Base-by-base conservation (phyloP, 2,797 vertebrate species). In the Myiothlypis coronata region DNA sequence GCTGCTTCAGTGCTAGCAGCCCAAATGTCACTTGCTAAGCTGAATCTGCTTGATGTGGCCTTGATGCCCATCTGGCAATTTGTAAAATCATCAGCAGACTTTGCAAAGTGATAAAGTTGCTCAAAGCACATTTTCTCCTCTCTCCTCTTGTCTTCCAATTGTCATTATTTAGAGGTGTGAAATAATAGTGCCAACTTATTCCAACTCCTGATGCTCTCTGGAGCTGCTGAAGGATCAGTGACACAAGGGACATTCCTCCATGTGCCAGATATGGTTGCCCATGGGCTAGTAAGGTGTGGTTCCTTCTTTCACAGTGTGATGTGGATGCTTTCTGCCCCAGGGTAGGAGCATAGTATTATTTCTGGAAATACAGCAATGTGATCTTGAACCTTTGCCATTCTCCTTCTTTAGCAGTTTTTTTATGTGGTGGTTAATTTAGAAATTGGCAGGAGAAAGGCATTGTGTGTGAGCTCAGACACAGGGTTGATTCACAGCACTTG, bases 11-110 rank as follows among this genome's bases (percentile, higher is more conserved):
- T 20, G 28, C 49, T 53, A 67, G 78, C 61, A 87, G 78, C 82
- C 84, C 83, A 83, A 72, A 94, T 90, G 82, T 60, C 84, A 74
- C 67, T 96, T 82, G 72, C 71, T 76, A 39, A 91, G 34, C 82
- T 77, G 21, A 76, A 37, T 84, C 64, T 78, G 80, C 44, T 93
- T 74, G 12, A 21, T 44, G 57, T 55, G 91, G 79, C 86, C 76
- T 83, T 50, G 77, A 39, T 83, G 78, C 75, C 89, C 74, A 59
- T 77, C 84, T 93, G 91, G 93, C 46, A 47, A 35, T 90, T 84
- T 77, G 34, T 91, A 91, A 95, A 96, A 57, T 39, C 65, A 64
- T 70, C 84, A 67, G 21, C 53, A 77, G 72, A 5, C 63, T 87
- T 76, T 41, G 50, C 74, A 27, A 24, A 22, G 53, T 17, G 28